These are phyloP conservation scores for Idaea straminata DNA, from an alignment of 2,888 invertebrate species.

Conservation along the genomic window DNA sequence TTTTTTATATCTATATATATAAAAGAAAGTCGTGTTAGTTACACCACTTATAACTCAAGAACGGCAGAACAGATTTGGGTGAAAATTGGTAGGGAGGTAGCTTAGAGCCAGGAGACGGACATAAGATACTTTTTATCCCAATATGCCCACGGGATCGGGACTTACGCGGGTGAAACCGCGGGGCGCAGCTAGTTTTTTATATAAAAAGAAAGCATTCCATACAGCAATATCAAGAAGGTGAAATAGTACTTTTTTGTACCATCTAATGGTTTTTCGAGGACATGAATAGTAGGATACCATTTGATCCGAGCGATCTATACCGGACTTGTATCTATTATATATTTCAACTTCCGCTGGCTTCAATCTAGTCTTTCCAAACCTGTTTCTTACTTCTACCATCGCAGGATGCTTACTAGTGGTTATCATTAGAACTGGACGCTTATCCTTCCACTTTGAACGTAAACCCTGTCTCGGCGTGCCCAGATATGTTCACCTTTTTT, in stretches of 20 bases:
- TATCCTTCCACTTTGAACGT: constrained; percentile 17
- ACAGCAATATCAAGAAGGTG: constrained; percentile 6
- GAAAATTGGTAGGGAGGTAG: no score
- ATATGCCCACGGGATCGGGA: no score
- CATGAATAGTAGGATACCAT: constrained; percentile 18
- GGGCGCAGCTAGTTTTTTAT: no score
- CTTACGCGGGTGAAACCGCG: no score
- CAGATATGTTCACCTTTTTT: constrained; percentile 6
- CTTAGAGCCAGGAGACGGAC: no score
- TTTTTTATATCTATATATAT: constrained; percentile 12
- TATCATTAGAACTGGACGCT: constrained; percentile 31
- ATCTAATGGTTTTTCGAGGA: constrained; percentile 19
- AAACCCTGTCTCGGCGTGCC: constrained; percentile 10
- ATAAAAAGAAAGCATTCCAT: constrained; percentile 7
- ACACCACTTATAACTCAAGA: no score
- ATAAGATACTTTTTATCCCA: no score
- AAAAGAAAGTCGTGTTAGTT: no score
- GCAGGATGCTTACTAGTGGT: constrained; percentile 34
- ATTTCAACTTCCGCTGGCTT: constrained; percentile 16
- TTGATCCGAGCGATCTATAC: constrained; percentile 18
- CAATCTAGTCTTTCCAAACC: constrained; percentile 6
- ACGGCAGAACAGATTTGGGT: no score
- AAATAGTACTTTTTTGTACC: constrained; percentile 23
- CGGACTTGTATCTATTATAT: constrained; percentile 19
- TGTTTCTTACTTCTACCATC: constrained; percentile 11